Evolutionary conservation across 2,888 invertebrate genomes (phyloP).

Genomic region (Itoplectis maculator): DNA sequence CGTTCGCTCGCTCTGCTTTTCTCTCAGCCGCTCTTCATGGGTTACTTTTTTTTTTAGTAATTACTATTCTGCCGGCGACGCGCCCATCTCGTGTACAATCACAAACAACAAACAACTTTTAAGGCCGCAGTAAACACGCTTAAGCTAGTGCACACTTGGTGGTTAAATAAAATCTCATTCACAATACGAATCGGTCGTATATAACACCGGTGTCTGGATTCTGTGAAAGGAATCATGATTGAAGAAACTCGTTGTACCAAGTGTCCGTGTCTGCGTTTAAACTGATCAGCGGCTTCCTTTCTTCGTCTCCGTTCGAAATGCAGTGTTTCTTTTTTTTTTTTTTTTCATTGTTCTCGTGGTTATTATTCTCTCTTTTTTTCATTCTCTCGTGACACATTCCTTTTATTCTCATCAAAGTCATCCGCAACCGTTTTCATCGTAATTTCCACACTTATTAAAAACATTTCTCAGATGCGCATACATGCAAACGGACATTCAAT

Average conservation of each 20-base stretch:
- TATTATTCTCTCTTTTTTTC: conserved; percentile 1
- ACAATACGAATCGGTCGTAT: conserved; percentile 57
- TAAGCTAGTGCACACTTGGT: conserved; percentile 66
- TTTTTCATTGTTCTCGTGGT: conserved; percentile 6
- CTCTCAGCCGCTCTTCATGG: conserved; percentile 8
- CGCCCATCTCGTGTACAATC: conserved; percentile 63
- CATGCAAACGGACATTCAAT: conserved; percentile 64
- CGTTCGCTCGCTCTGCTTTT: conserved; percentile 13
- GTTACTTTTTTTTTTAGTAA: conserved; percentile 24
- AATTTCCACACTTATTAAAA: conserved; percentile 61
- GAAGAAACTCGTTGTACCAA: conserved; percentile 26
- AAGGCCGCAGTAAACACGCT: conserved; percentile 75
- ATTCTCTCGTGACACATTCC: conserved; percentile 48
- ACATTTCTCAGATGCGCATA: conserved; percentile 59
- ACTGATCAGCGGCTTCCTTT: conserved; percentile 6
- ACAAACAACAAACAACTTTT: conserved; percentile 71
- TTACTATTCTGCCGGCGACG: conserved; percentile 42
- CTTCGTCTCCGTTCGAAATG: conserved; percentile 12
- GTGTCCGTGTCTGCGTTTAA: conserved; percentile 33
- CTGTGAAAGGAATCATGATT: conserved; percentile 22
- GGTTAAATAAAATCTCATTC: conserved; percentile 60
- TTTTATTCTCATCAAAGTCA: conserved; percentile 56
- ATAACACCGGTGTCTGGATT: conserved; percentile 35
- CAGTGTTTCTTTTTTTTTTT: conserved; percentile 27
- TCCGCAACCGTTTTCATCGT: conserved; percentile 57